Evolutionary conservation across 2,113 vertebrate genomes (phyloP).

Genomic region (Numida meleagris): DNA sequence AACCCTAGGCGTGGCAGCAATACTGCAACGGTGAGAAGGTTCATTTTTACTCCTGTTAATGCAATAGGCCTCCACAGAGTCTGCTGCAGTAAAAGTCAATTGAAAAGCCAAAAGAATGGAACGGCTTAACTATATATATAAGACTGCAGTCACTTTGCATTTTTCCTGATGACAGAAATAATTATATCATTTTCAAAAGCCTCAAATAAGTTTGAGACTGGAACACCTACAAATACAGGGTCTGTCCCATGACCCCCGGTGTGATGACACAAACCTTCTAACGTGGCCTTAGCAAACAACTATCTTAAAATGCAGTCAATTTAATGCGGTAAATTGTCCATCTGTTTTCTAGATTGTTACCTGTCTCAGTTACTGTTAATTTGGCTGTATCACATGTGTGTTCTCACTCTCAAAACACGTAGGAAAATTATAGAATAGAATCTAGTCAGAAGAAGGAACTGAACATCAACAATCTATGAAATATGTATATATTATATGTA

Average conservation of each 20-base stretch:
- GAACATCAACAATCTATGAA: background rate
- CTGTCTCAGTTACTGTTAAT: slow-evolving; percentile 14
- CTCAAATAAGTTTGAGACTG: slow-evolving; percentile 2
- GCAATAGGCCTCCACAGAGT: slow-evolving; percentile 5
- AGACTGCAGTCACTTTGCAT: background rate
- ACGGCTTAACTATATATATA: background rate
- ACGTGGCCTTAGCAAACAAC: background rate
- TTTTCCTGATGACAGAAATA: background rate
- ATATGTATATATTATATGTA: too few relatives aligned
- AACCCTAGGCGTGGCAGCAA: background rate
- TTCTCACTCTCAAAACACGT: background rate
- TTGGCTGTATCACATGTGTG: background rate
- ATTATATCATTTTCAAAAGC: background rate
- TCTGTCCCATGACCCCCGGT: background rate
- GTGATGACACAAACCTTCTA: background rate
- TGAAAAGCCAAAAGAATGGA: background rate
- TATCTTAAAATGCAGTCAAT: background rate
- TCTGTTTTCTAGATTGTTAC: background rate
- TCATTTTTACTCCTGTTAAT: slow-evolving; percentile 32
- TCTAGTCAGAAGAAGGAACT: background rate
- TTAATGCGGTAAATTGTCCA: background rate
- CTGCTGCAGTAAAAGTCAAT: slow-evolving; percentile 10
- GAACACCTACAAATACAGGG: background rate
- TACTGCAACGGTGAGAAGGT: background rate
- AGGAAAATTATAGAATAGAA: background rate